Evolutionary conservation across 2,797 vertebrate genomes (phyloP).

Genomic region (Odontamblyopus lacepedii): DNA sequence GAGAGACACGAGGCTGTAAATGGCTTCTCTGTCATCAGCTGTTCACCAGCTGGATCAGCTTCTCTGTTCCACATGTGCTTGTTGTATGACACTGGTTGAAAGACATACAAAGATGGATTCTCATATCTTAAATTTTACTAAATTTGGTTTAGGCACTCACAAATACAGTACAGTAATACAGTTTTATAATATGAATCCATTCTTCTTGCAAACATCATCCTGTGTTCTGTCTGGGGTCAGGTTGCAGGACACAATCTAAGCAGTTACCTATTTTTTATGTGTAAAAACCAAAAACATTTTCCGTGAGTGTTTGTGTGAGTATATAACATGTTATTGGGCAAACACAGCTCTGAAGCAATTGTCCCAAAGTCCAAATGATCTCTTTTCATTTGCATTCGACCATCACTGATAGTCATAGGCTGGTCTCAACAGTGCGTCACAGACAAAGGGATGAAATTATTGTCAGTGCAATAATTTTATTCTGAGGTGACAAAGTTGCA

Average conservation of each 20-base stretch:
- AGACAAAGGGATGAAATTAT: background rate
- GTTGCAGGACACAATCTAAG: no score
- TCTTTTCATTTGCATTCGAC: background rate
- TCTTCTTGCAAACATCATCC: no score
- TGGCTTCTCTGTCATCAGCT: conserved; percentile 42
- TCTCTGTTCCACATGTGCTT: conserved; percentile 21
- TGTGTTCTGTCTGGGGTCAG: no score
- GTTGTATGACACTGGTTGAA: background rate
- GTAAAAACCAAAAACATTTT: background rate
- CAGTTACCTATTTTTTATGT: background rate
- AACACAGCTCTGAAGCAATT: background rate
- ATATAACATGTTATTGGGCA: background rate
- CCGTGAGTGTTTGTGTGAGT: background rate
- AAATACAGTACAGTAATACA: no score
- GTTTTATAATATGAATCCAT: no score
- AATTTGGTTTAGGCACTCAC: background rate
- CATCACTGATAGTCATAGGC: background rate
- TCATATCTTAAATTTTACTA: background rate
- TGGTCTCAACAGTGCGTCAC: background rate
- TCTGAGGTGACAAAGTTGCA: background rate
- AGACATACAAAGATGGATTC: background rate
- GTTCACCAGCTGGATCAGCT: conserved; percentile 33
- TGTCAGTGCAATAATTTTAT: background rate
- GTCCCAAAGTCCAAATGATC: background rate
- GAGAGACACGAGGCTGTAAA: conserved; percentile 46